Conservation (phyloP, 2,888 invertebrate species). For the Alitta virens region DNA sequence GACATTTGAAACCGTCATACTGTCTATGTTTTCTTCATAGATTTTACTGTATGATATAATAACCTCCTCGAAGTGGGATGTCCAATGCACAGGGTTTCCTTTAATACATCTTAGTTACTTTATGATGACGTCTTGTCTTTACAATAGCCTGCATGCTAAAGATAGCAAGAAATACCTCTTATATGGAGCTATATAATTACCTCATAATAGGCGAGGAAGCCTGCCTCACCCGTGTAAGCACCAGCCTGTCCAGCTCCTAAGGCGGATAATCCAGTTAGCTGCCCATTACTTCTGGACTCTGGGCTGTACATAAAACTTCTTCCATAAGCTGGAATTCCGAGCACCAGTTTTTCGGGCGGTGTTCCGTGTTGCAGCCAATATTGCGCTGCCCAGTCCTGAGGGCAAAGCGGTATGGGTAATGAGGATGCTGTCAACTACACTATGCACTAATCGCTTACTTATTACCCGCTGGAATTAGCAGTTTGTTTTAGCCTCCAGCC, state of each 20-base stretch:
- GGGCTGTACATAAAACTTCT: conserved; percentile 38
- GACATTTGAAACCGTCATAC: too few relatives aligned
- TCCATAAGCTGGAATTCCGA: conserved; percentile 46
- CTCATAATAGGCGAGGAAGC: conserved; percentile 49
- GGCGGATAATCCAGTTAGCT: conserved; percentile 36
- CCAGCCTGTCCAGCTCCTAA: conserved; percentile 35
- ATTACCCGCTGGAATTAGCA: too few relatives aligned
- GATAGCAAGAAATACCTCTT: too few relatives aligned
- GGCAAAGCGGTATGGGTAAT: neutral
- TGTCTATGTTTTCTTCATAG: too few relatives aligned
- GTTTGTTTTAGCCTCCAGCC: neutral
- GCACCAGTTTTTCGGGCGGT: conserved; percentile 37
- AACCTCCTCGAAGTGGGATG: too few relatives aligned
- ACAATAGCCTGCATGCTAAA: too few relatives aligned
- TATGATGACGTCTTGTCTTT: too few relatives aligned
- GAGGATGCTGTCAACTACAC: neutral
- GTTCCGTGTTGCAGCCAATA: conserved; percentile 44
- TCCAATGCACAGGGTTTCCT: too few relatives aligned
- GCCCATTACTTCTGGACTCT: conserved; percentile 20
- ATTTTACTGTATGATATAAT: too few relatives aligned
- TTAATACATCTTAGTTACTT: too few relatives aligned
- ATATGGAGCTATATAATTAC: conserved; percentile 23
- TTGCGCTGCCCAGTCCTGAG: conserved; percentile 18
- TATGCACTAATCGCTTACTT: too few relatives aligned
- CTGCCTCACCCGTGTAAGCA: conserved; percentile 38